Evolutionary conservation across 2,888 invertebrate genomes (phyloP), one percentile per base, ranked within the genome.

Genomic region (Emmelina monodactyla): DNA sequence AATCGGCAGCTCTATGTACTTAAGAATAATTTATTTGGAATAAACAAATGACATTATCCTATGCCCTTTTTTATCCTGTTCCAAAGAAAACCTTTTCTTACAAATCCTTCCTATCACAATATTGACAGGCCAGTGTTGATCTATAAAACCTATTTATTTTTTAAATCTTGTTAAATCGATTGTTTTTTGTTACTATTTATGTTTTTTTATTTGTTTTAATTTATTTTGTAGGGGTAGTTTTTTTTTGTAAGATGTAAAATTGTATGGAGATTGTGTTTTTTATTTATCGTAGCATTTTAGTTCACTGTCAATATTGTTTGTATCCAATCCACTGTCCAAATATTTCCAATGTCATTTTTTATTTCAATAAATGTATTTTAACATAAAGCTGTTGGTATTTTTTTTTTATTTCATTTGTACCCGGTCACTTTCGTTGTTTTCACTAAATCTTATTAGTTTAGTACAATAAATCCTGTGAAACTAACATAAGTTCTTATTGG

Each of bases 101-200:
- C 39, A 43, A 39, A 19, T 50, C 62, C 59, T 28, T 40, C 60
- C 56, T 55, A 47, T 53, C 55, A 60, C 80, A 79, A 80, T 81
- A 81, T 81, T 81, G 81, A 81, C 81, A 81, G 81, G 58, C 75
- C 80, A 67, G 79, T 79, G 81, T 80, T 80, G 79, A 68, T 71
- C 68, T 68, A 65, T 65, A 51, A 78, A 63, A 64, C 66, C 54
- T 72, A 67, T 75, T 71, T 75, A 70, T 75, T 69, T 63, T 63
- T 62, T 7, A 25, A 25, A 62, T 65, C 58, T 73, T 79, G 76
- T 79, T 79, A 60, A 66, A 62, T 48, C 55, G 53, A 60, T 67
- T 71, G 58, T 72, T 62, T 70, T 71, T 78, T 73, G 68, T 73
- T 73, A 66, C 55, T 71, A 68, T 71, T 72, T 75, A 66, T 73